A percentile compares a stretch with the other conserved stretches of the same genome.
phyloP scores from a whole-genome alignment of 53 echinoderm and acorn worm species.

The Pentamera pediparva region DNA sequence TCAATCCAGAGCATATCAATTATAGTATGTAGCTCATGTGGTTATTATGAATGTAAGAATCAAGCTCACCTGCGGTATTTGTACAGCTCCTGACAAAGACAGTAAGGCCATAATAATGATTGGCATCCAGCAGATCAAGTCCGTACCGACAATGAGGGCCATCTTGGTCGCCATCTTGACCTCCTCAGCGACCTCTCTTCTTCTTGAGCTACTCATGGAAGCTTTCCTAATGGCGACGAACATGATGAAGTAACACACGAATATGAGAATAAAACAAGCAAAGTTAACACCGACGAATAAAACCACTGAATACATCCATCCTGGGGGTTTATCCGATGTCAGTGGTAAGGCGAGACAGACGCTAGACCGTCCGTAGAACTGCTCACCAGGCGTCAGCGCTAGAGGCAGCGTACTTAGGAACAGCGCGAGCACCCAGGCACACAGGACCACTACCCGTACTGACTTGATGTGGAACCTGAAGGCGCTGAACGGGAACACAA shows the following conservation, averaged over 20 bases:
- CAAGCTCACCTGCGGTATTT: slow-evolving; percentile 60
- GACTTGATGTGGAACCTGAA: slow-evolving; percentile 84
- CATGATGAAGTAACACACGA: slow-evolving; percentile 78
- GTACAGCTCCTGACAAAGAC: slow-evolving; percentile 52
- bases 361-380: slow-evolving; percentile 88
- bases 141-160: slow-evolving; percentile 90
- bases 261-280: slow-evolving; percentile 73
- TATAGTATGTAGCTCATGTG: no score
- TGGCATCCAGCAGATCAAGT: slow-evolving; percentile 95
- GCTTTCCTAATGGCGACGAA: slow-evolving; percentile 81
- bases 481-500: slow-evolving; percentile 89
- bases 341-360: slow-evolving; percentile 87
- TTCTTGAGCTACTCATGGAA: slow-evolving; percentile 70
- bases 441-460: slow-evolving; percentile 58
- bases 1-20: no score
- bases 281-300: slow-evolving; percentile 87
- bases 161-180: slow-evolving; percentile 99
- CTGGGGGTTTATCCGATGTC: slow-evolving; percentile 62
- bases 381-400: slow-evolving; percentile 60
- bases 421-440: slow-evolving; percentile 70
- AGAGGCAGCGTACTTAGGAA: slow-evolving; percentile 76
- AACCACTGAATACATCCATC: slow-evolving; percentile 93
- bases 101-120: slow-evolving; percentile 88
- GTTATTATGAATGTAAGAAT: no score
- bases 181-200: slow-evolving; percentile 67